Conservation (phyloP, 2,113 vertebrate genomes). For the Passer domesticus region DNA sequence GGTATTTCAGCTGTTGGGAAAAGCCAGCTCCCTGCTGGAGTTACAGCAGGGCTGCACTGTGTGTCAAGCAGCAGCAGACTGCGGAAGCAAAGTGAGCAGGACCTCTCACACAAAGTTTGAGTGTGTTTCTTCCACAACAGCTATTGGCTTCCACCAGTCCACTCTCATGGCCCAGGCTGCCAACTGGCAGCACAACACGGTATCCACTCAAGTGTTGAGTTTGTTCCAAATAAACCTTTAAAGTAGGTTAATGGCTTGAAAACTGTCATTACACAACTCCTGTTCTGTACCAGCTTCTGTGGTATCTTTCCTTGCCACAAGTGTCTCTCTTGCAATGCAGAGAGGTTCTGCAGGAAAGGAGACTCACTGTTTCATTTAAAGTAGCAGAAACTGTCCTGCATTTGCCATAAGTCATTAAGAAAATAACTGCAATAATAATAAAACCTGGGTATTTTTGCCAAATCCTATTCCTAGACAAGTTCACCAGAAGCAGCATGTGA, state of each 20-base stretch:
- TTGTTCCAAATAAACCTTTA: conserved; percentile 68
- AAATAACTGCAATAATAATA: not conserved
- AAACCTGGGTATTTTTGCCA: not conserved
- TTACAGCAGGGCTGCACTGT: not conserved
- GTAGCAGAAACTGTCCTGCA: not conserved
- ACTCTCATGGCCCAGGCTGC: conserved; percentile 3
- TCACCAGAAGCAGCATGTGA: not conserved
- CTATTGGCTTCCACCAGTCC: conserved; percentile 1
- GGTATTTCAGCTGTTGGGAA: conserved; percentile 3
- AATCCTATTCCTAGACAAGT: not conserved
- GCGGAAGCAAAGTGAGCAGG: not conserved
- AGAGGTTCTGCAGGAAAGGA: not conserved
- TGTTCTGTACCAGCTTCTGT: conserved; percentile 35
- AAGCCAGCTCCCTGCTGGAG: not conserved
- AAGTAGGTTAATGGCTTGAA: conserved; percentile 66
- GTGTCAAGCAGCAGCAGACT: not conserved
- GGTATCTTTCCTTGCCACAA: conserved; percentile 3
- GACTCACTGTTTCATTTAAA: not conserved
- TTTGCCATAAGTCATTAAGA: not conserved
- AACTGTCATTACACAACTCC: conserved; percentile 55
- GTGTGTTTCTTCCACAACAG: conserved; percentile 14
- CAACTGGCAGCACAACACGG: conserved; percentile 48
- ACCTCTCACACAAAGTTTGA: conserved; percentile 28
- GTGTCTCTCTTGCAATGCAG: not conserved
- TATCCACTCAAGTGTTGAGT: not conserved